A percentile compares a stretch with the other conserved stretches of the same genome.
Conservation (phyloP, 2,888 invertebrate species). For the Peribatodes rhomboidaria region DNA sequence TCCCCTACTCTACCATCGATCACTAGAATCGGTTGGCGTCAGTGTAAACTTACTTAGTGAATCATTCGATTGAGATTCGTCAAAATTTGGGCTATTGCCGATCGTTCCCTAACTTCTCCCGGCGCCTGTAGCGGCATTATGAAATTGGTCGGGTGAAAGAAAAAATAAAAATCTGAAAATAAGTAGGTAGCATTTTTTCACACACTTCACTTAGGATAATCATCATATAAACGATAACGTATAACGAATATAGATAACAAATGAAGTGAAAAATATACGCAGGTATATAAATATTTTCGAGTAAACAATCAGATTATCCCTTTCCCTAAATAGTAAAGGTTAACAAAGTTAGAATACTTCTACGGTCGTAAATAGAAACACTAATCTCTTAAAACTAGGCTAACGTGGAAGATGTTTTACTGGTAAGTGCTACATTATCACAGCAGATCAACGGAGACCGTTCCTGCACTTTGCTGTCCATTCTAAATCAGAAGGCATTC, state of each 20-base stretch:
- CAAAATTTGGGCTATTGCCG: conserved; percentile 72
- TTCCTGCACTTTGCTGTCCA: conserved; percentile 61
- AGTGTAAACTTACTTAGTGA: conserved; percentile 76
- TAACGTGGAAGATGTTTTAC: conserved; percentile 82
- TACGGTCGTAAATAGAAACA: conserved; percentile 80
- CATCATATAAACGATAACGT: conserved; percentile 77
- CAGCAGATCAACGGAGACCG: conserved; percentile 80
- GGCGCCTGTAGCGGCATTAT: conserved; percentile 71
- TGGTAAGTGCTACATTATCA: conserved; percentile 84
- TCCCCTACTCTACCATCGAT: conserved; percentile 81
- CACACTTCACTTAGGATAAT: conserved; percentile 80
- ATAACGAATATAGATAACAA: conserved; percentile 78
- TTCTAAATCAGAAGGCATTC: conserved; percentile 42
- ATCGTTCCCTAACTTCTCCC: conserved; percentile 77
- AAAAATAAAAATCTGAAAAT: conserved; percentile 87
- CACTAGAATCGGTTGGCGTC: conserved; percentile 71
- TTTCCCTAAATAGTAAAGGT: conserved; percentile 79
- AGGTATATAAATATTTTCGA: conserved; percentile 76
- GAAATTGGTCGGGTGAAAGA: conserved; percentile 82
- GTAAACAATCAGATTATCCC: conserved; percentile 76
- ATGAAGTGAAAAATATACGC: conserved; percentile 69
- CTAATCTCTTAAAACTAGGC: conserved; percentile 81
- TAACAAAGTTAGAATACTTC: conserved; percentile 80
- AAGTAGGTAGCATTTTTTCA: conserved; percentile 85
- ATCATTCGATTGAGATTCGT: conserved; percentile 68